phyloP scores from a whole-genome alignment of 2,888 invertebrate species.

The Drosophila differens region DNA sequence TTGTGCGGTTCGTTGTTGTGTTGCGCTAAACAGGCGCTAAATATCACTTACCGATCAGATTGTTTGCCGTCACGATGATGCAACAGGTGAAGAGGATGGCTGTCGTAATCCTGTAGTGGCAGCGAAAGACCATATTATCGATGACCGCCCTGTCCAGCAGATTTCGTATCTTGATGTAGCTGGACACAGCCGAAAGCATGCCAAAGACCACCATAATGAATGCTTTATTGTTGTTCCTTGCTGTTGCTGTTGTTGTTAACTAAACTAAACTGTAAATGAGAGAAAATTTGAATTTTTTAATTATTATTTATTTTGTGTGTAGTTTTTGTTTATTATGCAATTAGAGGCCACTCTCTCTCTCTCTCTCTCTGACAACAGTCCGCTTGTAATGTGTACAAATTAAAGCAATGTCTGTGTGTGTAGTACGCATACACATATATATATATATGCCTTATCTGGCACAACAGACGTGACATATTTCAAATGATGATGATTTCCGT shows the following conservation, averaged over 20 bases:
- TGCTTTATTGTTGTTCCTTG: constrained; percentile 28
- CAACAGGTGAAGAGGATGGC: constrained; percentile 94
- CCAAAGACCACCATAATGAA: constrained; percentile 91
- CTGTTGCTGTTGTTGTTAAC: constrained; percentile 50
- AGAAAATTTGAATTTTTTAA: constrained; percentile 4
- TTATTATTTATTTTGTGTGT: constrained; percentile 25
- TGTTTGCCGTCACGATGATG: constrained; percentile 95
- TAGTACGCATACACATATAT: background rate
- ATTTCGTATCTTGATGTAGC: constrained; percentile 95
- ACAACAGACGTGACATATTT: constrained; percentile 64
- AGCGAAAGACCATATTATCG: constrained; percentile 95
- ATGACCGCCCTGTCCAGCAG: constrained; percentile 94
- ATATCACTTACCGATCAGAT: constrained; percentile 92
- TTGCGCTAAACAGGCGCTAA: constrained; percentile 35
- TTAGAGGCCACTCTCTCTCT: background rate
- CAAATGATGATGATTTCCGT: constrained; percentile 63
- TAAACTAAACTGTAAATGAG: constrained; percentile 48
- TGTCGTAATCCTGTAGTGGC: constrained; percentile 94
- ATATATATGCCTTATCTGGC: constrained; percentile 55
- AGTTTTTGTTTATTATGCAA: constrained; percentile 39
- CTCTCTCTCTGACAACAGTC: constrained; percentile 3
- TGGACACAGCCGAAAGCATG: constrained; percentile 94
- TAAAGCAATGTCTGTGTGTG: constrained; percentile 16
- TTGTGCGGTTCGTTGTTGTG: background rate
- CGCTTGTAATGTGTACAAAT: constrained; percentile 9